Conservation (phyloP, 1,140 invertebrate species). For the Nasonia giraulti region DNA sequence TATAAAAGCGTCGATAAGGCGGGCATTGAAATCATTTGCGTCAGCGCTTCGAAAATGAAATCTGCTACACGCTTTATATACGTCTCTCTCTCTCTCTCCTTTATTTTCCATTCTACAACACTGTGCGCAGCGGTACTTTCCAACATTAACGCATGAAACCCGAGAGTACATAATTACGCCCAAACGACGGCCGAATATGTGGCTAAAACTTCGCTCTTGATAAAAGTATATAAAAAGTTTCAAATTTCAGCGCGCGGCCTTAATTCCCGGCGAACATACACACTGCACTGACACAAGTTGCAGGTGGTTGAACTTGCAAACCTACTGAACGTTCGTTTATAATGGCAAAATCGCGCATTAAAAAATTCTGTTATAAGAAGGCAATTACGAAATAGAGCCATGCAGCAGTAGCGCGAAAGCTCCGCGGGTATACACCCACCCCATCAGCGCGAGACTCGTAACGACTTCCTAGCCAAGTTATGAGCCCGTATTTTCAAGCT, state of each 20-base stretch:
- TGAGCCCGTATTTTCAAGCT: constrained; percentile 19
- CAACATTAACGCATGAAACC: neutral
- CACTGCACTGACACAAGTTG: neutral
- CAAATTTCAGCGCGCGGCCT: constrained; percentile 19
- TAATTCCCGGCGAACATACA: neutral
- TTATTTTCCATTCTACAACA: neutral
- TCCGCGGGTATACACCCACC: neutral
- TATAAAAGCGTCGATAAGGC: neutral
- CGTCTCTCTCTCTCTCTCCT: neutral
- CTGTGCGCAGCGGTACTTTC: neutral
- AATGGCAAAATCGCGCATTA: no score
- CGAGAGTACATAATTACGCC: neutral
- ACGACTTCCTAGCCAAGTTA: constrained; percentile 15
- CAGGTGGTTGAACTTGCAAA: neutral
- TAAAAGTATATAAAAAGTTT: constrained; percentile 36
- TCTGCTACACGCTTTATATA: no score
- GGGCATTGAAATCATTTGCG: neutral
- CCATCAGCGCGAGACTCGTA: neutral
- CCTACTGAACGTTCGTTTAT: no score
- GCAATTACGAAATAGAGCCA: no score
- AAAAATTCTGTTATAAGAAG: no score
- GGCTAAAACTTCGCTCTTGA: constrained; percentile 22
- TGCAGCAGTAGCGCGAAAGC: neutral
- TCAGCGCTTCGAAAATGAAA: neutral
- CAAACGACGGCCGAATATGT: constrained; percentile 16